Base-by-base conservation (phyloP, 1,140 invertebrate species). In the Dinothrombium tinctorium region DNA sequence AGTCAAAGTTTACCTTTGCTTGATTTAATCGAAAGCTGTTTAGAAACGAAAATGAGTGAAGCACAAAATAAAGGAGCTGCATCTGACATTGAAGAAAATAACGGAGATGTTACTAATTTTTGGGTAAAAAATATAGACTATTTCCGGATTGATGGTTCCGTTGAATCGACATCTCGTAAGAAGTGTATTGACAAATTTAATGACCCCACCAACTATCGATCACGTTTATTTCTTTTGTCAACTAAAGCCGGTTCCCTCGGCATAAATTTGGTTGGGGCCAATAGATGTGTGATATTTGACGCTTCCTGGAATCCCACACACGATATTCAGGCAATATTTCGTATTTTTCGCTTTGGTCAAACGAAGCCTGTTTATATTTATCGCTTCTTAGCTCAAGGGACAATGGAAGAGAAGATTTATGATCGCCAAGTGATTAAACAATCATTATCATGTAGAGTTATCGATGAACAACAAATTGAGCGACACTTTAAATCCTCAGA, bases 271-370 rank as follows among this genome's bases (percentile, higher is more conserved):
- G 54, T 69, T 21, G 90, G 89, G 20, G 92, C 92, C 0, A 96
- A 94, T 63, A 63, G 92, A 35, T 90, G 96, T 1, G 77, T 98
- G 19, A 86, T 99, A 23, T 79, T 96, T 53, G 92, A 99, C 63
- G 90, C 89, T 26, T 92, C 84, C 4, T 98, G 90, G 89, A 98
- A 99, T 63, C 92, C 92, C n/a, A 95, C 89, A 53, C 89, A 96
- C 56, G 90, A 98, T 56, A 90, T 87, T 2, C 90, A 98, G 48
- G 89, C 90, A 36, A 86, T 98, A 1, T 98, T 90, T 58, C 63
- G 92, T 51, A 84, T 98, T 24, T 98, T 95, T 57, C 69, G 86
- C 56, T 95, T 92, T 58, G 89, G 90, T 0, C 90, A 98, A 58
- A 68, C 70, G 46, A 95, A 92, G 55, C 76, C 74, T 1, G 90